These are phyloP conservation scores for roundworm (Caenorhabditis elegans) DNA, from an alignment of 1,140 invertebrate species.

Conservation along the genomic window DNA sequence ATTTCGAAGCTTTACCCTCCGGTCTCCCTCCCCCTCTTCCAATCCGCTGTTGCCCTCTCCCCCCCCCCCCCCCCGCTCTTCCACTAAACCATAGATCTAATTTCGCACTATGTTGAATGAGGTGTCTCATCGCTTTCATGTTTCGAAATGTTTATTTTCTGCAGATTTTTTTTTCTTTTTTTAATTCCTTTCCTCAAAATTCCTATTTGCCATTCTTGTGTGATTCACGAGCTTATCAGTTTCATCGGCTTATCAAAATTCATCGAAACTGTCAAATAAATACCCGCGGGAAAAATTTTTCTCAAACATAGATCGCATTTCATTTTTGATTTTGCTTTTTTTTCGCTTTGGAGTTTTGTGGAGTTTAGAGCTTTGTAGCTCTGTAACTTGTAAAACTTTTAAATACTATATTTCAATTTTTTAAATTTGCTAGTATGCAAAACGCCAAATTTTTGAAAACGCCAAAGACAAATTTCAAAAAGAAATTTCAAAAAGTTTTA, in stretches of 20 bases:
- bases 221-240: constrained; percentile 4
- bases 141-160: constrained; percentile 20
- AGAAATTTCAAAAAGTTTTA: no score
- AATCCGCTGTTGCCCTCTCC: no score
- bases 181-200: background rate
- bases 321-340: background rate
- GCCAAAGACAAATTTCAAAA: no score
- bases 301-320: background rate
- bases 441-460: no score
- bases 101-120: background rate
- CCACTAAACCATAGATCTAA: constrained; percentile 17
- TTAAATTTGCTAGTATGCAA: no score
- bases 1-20: background rate
- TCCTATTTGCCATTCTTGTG: background rate
- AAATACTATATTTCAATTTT: no score
- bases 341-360: no score
- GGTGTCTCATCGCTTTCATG: background rate
- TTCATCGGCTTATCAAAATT: background rate
- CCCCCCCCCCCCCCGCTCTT: background rate
- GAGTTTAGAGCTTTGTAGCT: no score
- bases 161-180: background rate
- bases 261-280: background rate
- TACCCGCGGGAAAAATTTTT: background rate
- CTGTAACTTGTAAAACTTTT: no score
- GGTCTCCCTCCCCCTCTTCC: background rate